Evolutionary conservation across 2,888 invertebrate species (phyloP).

Genomic region (Cataglyphis albicans): DNA sequence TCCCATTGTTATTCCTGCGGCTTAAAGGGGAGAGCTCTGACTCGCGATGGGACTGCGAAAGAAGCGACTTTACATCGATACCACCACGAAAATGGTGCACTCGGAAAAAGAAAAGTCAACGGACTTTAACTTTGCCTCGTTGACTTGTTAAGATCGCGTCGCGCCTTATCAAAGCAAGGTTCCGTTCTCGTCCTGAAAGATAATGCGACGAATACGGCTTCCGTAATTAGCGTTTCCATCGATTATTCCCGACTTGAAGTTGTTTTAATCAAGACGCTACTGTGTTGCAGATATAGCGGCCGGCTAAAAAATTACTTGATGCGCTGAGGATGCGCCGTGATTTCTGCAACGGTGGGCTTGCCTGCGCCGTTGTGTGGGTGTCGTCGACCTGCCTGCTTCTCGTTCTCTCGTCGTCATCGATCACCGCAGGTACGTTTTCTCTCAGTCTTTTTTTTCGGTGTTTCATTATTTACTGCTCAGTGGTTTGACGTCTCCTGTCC

Average conservation of each 20-base stretch:
- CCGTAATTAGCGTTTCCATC: constrained; percentile 16
- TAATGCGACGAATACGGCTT: not conserved
- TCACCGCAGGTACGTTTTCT: constrained; percentile 57
- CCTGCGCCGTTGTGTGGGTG: constrained; percentile 82
- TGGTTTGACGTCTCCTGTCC: not conserved
- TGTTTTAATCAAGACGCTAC: constrained; percentile 21
- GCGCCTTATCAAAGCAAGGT: not conserved
- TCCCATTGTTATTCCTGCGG: constrained; percentile 74
- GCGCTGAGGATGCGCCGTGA: constrained; percentile 84
- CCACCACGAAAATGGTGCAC: not conserved
- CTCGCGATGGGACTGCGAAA: constrained; percentile 37
- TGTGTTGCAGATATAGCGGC: constrained; percentile 74
- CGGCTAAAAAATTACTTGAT: constrained; percentile 81
- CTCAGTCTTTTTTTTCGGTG: not conserved
- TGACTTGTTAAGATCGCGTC: not conserved
- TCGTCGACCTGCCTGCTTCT: constrained; percentile 79
- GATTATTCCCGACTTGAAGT: constrained; percentile 15
- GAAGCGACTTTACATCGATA: not conserved
- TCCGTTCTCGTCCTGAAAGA: not conserved
- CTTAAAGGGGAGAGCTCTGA: constrained; percentile 58
- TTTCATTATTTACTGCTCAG: constrained; percentile 1
- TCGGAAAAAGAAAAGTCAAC: constrained; percentile 9
- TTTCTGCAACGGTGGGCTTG: constrained; percentile 82
- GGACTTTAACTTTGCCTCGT: not conserved
- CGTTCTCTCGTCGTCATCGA: constrained; percentile 75